A percentile compares a stretch with the other conserved stretches of the same genome.
Evolutionary conservation across 2,888 invertebrate species (phyloP).

Genomic region (Sialis lutaria): DNA sequence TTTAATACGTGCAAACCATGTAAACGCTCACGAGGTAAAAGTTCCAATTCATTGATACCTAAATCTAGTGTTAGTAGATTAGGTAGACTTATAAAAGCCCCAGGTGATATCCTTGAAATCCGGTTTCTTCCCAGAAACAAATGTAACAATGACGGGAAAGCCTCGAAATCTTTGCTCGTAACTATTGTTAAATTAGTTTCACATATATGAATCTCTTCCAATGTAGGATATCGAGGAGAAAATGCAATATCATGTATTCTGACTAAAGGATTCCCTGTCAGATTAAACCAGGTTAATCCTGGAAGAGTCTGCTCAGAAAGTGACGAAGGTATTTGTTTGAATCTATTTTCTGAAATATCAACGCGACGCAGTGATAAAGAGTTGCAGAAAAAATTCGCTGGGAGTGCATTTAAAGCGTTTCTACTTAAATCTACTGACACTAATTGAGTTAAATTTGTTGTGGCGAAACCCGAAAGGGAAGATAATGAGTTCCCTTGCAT

Average conservation of each 20-base stretch:
- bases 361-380: slow-evolving; percentile 53
- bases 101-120: slow-evolving; percentile 64
- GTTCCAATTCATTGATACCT: slow-evolving; percentile 65
- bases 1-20: slow-evolving; percentile 58
- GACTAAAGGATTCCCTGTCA: slow-evolving; percentile 65
- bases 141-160: slow-evolving; percentile 60
- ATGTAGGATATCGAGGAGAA: slow-evolving; percentile 51
- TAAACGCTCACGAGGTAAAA: slow-evolving; percentile 68
- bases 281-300: slow-evolving; percentile 55
- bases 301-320: slow-evolving; percentile 58
- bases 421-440: slow-evolving; percentile 57
- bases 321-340: slow-evolving; percentile 62
- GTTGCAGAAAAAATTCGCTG: slow-evolving; percentile 64
- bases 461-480: slow-evolving; percentile 57
- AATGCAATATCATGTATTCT: slow-evolving; percentile 55
- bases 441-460: slow-evolving; percentile 55
- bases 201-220: slow-evolving; percentile 67
- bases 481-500: slow-evolving; percentile 58
- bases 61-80: slow-evolving; percentile 64
- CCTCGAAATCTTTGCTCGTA: slow-evolving; percentile 71
- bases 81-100: slow-evolving; percentile 63
- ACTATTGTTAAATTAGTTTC: slow-evolving; percentile 67
- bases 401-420: slow-evolving; percentile 56
- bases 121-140: slow-evolving; percentile 55
- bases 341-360: slow-evolving; percentile 61